These are phyloP conservation scores for Dasyurus viverrinus DNA, from an alignment of 2,113 vertebrate species.

Conservation along the genomic window DNA sequence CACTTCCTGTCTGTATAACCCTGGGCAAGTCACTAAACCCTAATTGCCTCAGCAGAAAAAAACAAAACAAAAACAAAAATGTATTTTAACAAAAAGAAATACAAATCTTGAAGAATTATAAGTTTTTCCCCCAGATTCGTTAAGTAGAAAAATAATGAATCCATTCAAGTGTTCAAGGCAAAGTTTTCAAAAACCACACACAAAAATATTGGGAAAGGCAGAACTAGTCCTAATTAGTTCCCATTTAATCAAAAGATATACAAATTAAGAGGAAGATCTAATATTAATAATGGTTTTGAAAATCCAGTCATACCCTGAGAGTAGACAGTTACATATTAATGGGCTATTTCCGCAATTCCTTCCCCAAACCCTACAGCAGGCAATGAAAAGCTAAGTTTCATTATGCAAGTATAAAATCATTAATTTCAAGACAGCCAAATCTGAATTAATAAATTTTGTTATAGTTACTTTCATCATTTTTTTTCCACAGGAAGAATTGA, in stretches of 20 bases:
- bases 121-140: not conserved
- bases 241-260: not conserved
- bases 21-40: no score
- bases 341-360: not conserved
- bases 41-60: no score
- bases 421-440: conserved; percentile 5
- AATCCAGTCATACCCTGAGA: not conserved
- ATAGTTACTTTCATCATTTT: conserved; percentile 15
- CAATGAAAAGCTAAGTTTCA: not conserved
- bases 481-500: not conserved
- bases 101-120: not conserved
- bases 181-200: not conserved
- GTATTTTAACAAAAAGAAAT: not conserved
- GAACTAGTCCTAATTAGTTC: not conserved
- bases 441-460: not conserved
- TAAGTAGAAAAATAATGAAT: not conserved
- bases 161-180: not conserved
- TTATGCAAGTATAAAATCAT: not conserved
- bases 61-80: not conserved
- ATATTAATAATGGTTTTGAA: not conserved
- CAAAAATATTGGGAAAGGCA: not conserved
- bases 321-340: not conserved
- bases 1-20: no score
- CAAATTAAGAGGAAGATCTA: not conserved
- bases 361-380: not conserved